Percentiles rank a stretch among this genome's conserved stretches.
Conservation (phyloP, 2,888 invertebrate genomes). For the Heliconius cydno region DNA sequence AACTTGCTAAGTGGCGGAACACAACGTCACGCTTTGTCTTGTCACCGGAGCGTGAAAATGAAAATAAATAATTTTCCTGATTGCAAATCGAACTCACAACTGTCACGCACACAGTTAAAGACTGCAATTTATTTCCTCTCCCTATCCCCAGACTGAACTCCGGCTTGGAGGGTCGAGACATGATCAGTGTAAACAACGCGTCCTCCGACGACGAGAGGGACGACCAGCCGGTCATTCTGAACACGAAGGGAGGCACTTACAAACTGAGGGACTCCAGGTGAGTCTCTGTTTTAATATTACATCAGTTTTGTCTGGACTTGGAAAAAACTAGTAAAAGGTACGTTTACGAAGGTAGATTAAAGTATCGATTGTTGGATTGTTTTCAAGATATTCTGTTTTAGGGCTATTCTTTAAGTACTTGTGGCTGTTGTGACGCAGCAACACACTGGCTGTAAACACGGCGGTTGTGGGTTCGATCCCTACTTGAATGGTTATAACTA, state of each 20-base stretch:
- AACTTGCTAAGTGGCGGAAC: too few relatives aligned
- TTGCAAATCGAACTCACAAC: too few relatives aligned
- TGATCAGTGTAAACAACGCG: constrained; percentile 77
- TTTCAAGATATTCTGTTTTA: background rate
- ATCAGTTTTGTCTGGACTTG: background rate
- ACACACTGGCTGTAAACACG: too few relatives aligned
- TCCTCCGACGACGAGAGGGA: constrained; percentile 77
- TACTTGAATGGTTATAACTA: too few relatives aligned
- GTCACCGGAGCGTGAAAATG: background rate
- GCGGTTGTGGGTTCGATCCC: too few relatives aligned
- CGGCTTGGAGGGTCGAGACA: constrained; percentile 80
- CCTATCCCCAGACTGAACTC: constrained; percentile 68
- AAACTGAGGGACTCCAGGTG: constrained; percentile 90
- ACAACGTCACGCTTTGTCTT: background rate
- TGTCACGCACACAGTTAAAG: background rate
- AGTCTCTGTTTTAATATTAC: constrained; percentile 22
- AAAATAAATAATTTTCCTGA: too few relatives aligned
- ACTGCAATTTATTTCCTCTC: constrained; percentile 13
- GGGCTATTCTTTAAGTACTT: background rate
- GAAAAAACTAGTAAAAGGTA: background rate
- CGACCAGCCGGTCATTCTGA: constrained; percentile 76
- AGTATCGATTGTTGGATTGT: background rate
- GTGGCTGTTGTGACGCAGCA: too few relatives aligned
- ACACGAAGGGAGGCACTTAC: constrained; percentile 85
- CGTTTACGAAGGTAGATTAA: background rate